Conservation (phyloP, 2,113 vertebrate species). For the Malaclemys terrapin region DNA sequence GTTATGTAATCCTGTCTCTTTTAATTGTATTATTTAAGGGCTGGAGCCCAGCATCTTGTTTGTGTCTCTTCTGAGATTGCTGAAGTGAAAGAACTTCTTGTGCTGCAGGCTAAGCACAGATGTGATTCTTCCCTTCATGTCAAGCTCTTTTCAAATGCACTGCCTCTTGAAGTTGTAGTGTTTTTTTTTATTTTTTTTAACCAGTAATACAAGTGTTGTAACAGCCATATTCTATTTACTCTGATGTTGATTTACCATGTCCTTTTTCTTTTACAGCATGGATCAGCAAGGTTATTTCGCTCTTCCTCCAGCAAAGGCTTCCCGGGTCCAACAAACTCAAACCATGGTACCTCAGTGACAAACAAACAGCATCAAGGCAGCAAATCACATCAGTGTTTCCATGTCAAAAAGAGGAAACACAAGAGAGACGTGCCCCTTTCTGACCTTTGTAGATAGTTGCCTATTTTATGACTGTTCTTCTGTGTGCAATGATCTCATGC, state of each 20-base stretch:
- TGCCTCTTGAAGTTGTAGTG: rapidly evolving
- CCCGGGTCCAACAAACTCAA: conserved; percentile 88
- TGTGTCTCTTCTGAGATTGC: rapidly evolving
- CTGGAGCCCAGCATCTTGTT: not conserved
- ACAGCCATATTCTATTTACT: rapidly evolving
- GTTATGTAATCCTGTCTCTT: not conserved
- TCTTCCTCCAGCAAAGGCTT: conserved; percentile 88
- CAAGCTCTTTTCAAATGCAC: not conserved
- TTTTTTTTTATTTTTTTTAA: rapidly evolving
- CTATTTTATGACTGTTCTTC: conserved; percentile 77
- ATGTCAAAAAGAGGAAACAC: conserved; percentile 97
- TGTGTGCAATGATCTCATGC: conserved; percentile 81
- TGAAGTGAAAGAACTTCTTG: rapidly evolving
- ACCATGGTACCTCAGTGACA: conserved; percentile 83
- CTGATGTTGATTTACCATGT: rapidly evolving
- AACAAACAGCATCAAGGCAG: conserved; percentile 89
- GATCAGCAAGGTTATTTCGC: conserved; percentile 86
- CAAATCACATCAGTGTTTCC: conserved; percentile 91
- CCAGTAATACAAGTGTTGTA: not conserved
- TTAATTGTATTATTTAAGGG: rapidly evolving
- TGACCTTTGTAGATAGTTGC: conserved; percentile 95
- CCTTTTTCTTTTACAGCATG: conserved; percentile 74
- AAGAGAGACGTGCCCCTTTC: conserved; percentile 90
- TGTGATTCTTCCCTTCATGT: not conserved
- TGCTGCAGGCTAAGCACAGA: not conserved